Base-by-base conservation (phyloP, 2,113 vertebrate species). In the Mastomys natalensis region DNA sequence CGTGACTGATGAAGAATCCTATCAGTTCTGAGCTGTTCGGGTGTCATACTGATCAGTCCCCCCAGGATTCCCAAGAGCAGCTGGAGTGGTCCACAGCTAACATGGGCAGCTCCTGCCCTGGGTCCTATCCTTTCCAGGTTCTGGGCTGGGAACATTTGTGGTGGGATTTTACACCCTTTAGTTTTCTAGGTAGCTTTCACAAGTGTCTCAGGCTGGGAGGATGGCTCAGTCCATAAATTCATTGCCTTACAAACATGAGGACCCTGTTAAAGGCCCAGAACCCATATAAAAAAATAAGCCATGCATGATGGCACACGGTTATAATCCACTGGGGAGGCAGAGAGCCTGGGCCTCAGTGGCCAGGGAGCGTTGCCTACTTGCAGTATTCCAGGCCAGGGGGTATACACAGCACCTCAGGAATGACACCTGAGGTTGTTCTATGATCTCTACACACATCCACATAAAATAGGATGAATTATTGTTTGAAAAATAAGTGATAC, bases 1-100 rank as follows among this genome's bases (percentile, higher is more conserved):
- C 84, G 94, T 98, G 98, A 98, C 97, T 95, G 97, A 98, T 97
- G 97, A 96, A 95, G 96, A 97, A 95, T 91, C 96, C 89, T 37
- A 34, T 95, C 96, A 88, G 53, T 89, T 98, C 96, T 95, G 96
- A 98, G 95, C 88, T 92, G 94, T 85, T 95, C 87, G 66, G 74
- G 72, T 95, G 96, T 98, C 96, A 97, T 4, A 76, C 55, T 84
- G 92, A 64, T 93, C 74, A 1, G 60, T 87, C 73, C 55, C 55
- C 64, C 53, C 73, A 5, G 51, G 51, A 60, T 73, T 72, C 95
- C 95, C 87, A 62, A n/a, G 73, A 78, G 97, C 34, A 45, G 66
- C 89, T 94, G 87, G 96, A 73, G 73, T 94, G 82, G 90, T 76
- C 90, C 85, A 31, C 66, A 84, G 76, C 76, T 48, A 68, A 60